Evolutionary conservation across 2,113 vertebrate species (phyloP).

Genomic region (Clarias batrachus): DNA sequence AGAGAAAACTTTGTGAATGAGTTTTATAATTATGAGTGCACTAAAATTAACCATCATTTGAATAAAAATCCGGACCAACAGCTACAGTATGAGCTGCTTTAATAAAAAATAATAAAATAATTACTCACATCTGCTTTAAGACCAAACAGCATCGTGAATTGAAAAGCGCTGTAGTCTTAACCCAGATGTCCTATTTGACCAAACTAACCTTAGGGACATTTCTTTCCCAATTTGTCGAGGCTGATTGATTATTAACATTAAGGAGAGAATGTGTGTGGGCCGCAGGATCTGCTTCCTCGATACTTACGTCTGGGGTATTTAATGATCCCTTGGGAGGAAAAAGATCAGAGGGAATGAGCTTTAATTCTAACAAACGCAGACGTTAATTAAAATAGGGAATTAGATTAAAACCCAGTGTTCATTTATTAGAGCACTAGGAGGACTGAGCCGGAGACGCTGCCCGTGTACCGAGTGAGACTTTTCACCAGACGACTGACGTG

Average conservation of each 20-base stretch:
- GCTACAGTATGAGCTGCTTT: not conserved
- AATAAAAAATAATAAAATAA: not conserved
- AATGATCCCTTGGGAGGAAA: slow-evolving; percentile 46
- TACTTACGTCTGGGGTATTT: slow-evolving; percentile 48
- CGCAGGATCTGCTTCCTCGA: slow-evolving; percentile 3
- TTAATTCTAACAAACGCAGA: slow-evolving; percentile 41
- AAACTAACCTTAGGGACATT: not conserved
- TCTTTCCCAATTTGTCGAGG: slow-evolving; percentile 33
- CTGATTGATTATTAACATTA: slow-evolving; percentile 34
- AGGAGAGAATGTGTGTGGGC: not conserved
- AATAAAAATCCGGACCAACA: not conserved
- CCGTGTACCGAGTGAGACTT: not conserved
- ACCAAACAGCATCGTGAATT: not conserved
- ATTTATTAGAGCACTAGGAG: slow-evolving; percentile 55
- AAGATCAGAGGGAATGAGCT: slow-evolving; percentile 46
- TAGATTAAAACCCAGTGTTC: slow-evolving; percentile 55
- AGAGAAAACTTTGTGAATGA: not conserved
- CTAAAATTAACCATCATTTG: not conserved
- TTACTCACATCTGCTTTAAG: not conserved
- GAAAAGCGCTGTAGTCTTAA: not conserved
- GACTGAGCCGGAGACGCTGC: not conserved
- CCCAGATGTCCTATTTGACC: not conserved
- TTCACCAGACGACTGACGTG: not conserved
- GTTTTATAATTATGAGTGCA: not conserved
- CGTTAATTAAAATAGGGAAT: slow-evolving; percentile 58